Conservation (phyloP, 2,113 vertebrate species). For the Tursiops truncatus region DNA sequence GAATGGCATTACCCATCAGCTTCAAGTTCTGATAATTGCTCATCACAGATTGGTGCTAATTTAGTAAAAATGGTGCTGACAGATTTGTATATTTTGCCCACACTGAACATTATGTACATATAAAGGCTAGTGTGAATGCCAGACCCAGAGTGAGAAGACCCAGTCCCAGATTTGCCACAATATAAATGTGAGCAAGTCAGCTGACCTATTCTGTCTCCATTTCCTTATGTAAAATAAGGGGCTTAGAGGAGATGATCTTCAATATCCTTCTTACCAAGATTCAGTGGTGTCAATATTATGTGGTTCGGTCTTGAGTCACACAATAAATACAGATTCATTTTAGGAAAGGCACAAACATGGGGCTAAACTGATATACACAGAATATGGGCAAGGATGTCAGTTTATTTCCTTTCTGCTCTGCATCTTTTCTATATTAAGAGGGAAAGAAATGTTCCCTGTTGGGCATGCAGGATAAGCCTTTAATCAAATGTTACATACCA, state of each 20-base stretch:
- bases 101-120: not conserved
- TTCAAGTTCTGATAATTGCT: slow-evolving; percentile 68
- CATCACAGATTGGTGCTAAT: slow-evolving; percentile 46
- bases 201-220: not conserved
- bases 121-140: not conserved
- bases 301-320: not conserved
- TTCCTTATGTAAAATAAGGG: slow-evolving; percentile 16
- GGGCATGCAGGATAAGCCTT: slow-evolving; percentile 70
- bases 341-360: not conserved
- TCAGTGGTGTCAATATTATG: not conserved
- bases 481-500: slow-evolving; percentile 73
- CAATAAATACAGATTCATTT: not conserved
- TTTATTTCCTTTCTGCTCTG: slow-evolving; percentile 41
- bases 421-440: slow-evolving; percentile 63
- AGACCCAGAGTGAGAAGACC: not conserved
- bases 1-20: slow-evolving; percentile 61
- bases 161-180: not conserved
- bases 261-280: not conserved
- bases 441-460: slow-evolving; percentile 69
- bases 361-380: not conserved
- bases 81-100: slow-evolving; percentile 9
- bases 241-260: not conserved
- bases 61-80: slow-evolving; percentile 45
- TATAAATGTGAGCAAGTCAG: not conserved
- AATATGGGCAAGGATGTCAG: not conserved